These are phyloP conservation scores for Neopipo cinnamomea DNA, from an alignment of 2,113 vertebrate species.

Conservation along the genomic window DNA sequence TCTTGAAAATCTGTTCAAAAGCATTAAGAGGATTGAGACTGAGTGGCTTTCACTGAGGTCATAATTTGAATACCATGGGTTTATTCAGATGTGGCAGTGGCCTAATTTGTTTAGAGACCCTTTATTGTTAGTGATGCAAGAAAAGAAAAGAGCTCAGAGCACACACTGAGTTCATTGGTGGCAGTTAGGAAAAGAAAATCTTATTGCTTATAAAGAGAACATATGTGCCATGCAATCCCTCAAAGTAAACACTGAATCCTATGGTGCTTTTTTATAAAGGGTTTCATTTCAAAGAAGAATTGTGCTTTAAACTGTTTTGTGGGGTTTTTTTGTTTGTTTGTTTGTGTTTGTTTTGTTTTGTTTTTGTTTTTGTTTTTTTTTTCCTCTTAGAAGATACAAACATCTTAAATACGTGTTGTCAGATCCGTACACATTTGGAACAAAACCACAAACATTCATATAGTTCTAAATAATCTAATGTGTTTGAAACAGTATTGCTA, in stretches of 20 bases:
- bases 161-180: not conserved
- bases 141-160: not conserved
- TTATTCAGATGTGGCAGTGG: constrained; percentile 40
- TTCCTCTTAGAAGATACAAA: not conserved
- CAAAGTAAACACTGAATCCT: not conserved
- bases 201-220: not conserved
- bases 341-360: not conserved
- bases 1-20: constrained; percentile 31
- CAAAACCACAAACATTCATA: not conserved
- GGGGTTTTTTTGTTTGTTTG: not conserved
- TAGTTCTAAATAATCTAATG: not conserved
- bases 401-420: not conserved
- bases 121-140: not conserved
- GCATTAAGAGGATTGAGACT: not conserved
- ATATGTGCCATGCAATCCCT: not conserved
- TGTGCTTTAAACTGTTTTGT: not conserved
- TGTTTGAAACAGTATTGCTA: not conserved
- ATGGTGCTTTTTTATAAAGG: not conserved
- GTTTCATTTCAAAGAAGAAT: not conserved
- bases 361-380: not conserved
- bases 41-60: not conserved
- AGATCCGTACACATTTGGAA: not conserved
- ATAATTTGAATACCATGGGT: constrained; percentile 11
- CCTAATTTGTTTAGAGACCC: constrained; percentile 34
- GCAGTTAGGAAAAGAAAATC: not conserved